phyloP scores from a whole-genome alignment of 1,140 invertebrate genomes.

The Trichonephila clavipes region DNA sequence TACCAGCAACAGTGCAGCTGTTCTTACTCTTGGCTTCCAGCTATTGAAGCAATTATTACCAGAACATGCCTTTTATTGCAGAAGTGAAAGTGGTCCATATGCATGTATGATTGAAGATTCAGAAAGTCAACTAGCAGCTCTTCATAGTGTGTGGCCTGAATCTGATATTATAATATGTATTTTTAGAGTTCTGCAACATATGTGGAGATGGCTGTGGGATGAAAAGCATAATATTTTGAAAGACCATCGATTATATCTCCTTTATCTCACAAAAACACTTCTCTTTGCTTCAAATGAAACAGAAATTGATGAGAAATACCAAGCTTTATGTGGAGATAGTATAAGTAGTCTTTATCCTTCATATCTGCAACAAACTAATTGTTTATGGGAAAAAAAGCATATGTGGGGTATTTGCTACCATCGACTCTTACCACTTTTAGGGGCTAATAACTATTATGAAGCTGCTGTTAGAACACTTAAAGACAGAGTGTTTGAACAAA shows the following conservation, averaged over 20 bases:
- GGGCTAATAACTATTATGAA: constrained; percentile 68
- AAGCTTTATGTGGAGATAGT: constrained; percentile 36
- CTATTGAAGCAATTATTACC: constrained; percentile 56
- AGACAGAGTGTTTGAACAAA: constrained; percentile 46
- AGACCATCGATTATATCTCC: constrained; percentile 56
- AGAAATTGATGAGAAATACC: constrained; percentile 63
- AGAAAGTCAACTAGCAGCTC: constrained; percentile 4
- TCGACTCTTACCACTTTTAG: constrained; percentile 5
- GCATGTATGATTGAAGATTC: constrained; percentile 52
- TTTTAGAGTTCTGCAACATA: constrained; percentile 52
- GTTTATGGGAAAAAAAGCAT: constrained; percentile 21
- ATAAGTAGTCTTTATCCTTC: constrained; percentile 47
- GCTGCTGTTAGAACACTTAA: constrained; percentile 56
- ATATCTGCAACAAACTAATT: constrained; percentile 32
- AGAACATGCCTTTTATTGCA: constrained; percentile 34
- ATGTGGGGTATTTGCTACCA: constrained; percentile 18
- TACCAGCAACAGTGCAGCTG: constrained; percentile 2
- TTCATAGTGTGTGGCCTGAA: constrained; percentile 18
- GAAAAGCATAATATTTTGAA: constrained; percentile 61
- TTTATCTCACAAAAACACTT: constrained; percentile 52
- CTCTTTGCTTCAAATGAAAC: constrained; percentile 55
- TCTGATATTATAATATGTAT: constrained; percentile 49
- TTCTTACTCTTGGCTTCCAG: constrained; percentile 45
- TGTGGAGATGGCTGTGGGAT: constrained; percentile 68
- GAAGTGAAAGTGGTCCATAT: constrained; percentile 20